Percentiles rank a stretch among this genome's conserved stretches.
These are phyloP conservation scores for Spicauda simplicius DNA, from an alignment of 2,888 invertebrate species.

Conservation along the genomic window DNA sequence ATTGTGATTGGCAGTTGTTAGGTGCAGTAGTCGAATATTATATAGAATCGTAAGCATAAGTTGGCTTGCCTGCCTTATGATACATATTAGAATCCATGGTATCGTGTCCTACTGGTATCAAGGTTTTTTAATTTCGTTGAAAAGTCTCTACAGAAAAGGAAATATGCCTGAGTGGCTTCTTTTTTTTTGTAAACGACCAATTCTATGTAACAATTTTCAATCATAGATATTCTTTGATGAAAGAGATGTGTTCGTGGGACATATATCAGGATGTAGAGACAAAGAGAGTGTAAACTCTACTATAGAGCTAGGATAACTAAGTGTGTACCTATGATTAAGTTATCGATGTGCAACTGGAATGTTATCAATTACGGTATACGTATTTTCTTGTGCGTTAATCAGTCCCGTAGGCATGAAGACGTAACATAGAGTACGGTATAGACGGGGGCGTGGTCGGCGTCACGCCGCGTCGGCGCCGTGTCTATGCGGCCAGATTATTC, in stretches of 20 bases:
- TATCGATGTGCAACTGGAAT: constrained; percentile 29
- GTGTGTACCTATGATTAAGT: constrained; percentile 3
- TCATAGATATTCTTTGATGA: not conserved
- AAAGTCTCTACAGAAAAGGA: no score
- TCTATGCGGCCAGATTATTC: constrained; percentile 65
- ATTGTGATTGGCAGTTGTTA: constrained; percentile 31
- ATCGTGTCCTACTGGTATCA: not conserved
- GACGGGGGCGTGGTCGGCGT: constrained; percentile 75
- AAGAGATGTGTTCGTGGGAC: not conserved
- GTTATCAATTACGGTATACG: constrained; percentile 34
- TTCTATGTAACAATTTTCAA: no score
- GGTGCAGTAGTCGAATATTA: constrained; percentile 6
- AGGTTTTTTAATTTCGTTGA: no score
- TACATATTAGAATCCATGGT: not conserved
- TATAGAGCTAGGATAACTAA: not conserved
- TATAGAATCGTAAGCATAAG: not conserved
- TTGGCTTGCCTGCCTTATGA: not conserved
- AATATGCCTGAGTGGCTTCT: no score
- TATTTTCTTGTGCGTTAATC: constrained; percentile 34
- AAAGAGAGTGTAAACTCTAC: not conserved
- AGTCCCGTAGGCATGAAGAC: constrained; percentile 30
- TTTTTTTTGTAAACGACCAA: no score
- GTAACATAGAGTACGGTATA: constrained; percentile 50
- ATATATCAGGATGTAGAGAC: no score
- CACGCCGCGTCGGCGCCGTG: constrained; percentile 76